phyloP scores from a whole-genome alignment of 2,113 vertebrate genomes.

The Megalops atlanticus region DNA sequence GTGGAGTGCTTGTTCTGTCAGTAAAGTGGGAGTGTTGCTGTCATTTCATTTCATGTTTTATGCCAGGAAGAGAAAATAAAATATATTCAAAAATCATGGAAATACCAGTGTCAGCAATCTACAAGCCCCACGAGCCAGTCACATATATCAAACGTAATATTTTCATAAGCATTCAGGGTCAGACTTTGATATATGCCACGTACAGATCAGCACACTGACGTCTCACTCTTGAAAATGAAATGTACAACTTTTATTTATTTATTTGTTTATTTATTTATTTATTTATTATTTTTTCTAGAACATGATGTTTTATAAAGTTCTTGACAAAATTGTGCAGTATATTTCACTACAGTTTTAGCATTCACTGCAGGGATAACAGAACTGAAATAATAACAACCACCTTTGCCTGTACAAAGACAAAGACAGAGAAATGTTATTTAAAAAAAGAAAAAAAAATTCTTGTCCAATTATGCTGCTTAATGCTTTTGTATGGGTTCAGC shows the following conservation, averaged over 20 bases:
- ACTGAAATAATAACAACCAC: neutral
- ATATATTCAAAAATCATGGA: constrained; percentile 10
- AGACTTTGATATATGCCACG: neutral
- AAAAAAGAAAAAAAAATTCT: neutral
- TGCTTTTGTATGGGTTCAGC: neutral
- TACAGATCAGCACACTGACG: neutral
- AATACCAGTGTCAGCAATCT: neutral
- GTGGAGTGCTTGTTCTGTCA: neutral
- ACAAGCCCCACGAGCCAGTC: neutral
- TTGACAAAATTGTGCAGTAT: neutral
- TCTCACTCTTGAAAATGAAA: neutral
- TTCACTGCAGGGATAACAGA: neutral
- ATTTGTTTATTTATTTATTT: too few species aligned
- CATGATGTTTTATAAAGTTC: neutral
- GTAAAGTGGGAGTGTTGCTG: neutral
- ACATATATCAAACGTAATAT: neutral
- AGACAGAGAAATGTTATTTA: too few species aligned
- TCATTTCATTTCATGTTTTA: constrained; percentile 9
- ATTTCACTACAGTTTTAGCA: neutral
- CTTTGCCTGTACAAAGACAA: neutral
- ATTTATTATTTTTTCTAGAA: too few species aligned
- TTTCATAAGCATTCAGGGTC: neutral
- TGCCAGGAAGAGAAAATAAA: constrained; percentile 4
- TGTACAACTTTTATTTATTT: neutral
- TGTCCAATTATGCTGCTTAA: neutral